A percentile compares a stretch with the other conserved stretches of the same genome.
These are phyloP conservation scores for Sciurus carolinensis DNA, from an alignment of 2,797 vertebrate species.

Conservation along the genomic window DNA sequence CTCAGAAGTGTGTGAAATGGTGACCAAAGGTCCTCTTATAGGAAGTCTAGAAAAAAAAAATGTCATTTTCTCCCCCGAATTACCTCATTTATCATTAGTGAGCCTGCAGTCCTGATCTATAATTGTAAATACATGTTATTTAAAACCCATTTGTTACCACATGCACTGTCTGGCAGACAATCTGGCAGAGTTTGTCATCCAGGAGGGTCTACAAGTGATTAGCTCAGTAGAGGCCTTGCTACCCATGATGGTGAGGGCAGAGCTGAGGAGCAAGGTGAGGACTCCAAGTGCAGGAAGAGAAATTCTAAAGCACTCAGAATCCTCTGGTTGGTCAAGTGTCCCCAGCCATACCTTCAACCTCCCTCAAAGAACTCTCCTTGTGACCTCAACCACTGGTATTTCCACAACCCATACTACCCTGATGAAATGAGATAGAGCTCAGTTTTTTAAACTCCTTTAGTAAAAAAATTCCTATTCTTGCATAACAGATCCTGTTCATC, in stretches of 20 bases:
- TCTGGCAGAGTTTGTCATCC: not conserved
- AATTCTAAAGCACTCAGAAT: not conserved
- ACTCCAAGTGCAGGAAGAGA: not conserved
- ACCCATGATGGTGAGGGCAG: not conserved
- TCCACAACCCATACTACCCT: not conserved
- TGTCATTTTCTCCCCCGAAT: not conserved
- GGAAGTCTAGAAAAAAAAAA: not conserved
- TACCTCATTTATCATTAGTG: conserved; percentile 51
- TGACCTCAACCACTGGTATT: not conserved
- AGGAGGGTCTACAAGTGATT: not conserved
- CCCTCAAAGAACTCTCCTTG: not conserved
- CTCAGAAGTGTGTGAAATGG: not conserved
- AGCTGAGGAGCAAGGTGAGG: not conserved
- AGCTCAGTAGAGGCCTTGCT: not conserved
- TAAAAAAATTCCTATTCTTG: not conserved
- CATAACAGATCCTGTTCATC: not conserved
- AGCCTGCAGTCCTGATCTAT: not conserved
- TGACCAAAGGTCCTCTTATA: not conserved
- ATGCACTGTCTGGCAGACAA: not conserved
- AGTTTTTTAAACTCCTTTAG: not conserved
- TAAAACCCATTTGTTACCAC: conserved; percentile 21
- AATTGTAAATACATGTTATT: conserved; percentile 27
- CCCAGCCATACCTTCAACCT: not conserved
- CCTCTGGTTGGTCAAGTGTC: conserved; percentile 2
- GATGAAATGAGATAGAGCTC: not conserved